A percentile compares a stretch with the other conserved stretches of the same genome.
These are phyloP conservation scores for Meta bourneti DNA, from an alignment of 2,888 invertebrate species.

Conservation along the genomic window DNA sequence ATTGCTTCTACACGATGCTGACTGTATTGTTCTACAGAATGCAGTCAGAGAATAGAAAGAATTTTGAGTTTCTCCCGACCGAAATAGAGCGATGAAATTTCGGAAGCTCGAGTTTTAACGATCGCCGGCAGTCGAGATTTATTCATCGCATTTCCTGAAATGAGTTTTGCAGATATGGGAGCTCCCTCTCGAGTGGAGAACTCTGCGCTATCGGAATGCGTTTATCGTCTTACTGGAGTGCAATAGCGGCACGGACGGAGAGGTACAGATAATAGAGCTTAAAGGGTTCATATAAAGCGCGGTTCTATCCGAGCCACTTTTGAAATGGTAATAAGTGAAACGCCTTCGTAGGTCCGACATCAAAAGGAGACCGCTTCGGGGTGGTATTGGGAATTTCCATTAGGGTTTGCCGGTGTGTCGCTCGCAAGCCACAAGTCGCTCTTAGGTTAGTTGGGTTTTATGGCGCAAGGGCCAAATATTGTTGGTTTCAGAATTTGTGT, in stretches of 20 bases:
- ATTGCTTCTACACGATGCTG: neutral
- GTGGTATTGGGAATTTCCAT: neutral
- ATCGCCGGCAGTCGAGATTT: neutral
- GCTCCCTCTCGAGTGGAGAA: neutral
- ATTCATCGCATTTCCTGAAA: neutral
- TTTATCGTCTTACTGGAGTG: neutral
- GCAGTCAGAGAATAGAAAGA: no score
- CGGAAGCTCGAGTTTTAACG: neutral
- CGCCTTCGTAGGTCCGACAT: neutral
- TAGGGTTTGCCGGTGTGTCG: neutral
- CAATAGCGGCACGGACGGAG: neutral
- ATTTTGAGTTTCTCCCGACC: no score
- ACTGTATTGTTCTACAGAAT: neutral
- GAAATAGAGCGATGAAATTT: neutral
- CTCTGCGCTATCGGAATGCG: neutral
- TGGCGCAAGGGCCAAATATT: no score
- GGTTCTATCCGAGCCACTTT: neutral
- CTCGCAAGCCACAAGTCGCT: no score
- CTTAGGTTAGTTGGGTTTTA: no score
- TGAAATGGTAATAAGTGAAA: neutral
- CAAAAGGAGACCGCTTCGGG: neutral
- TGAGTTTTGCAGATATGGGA: slow-evolving; percentile 2
- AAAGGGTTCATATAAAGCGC: neutral
- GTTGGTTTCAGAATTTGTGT: no score
- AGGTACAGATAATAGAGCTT: neutral